These are phyloP conservation scores for Polyploca ridens DNA, from an alignment of 2,888 invertebrate genomes.

Conservation along the genomic window DNA sequence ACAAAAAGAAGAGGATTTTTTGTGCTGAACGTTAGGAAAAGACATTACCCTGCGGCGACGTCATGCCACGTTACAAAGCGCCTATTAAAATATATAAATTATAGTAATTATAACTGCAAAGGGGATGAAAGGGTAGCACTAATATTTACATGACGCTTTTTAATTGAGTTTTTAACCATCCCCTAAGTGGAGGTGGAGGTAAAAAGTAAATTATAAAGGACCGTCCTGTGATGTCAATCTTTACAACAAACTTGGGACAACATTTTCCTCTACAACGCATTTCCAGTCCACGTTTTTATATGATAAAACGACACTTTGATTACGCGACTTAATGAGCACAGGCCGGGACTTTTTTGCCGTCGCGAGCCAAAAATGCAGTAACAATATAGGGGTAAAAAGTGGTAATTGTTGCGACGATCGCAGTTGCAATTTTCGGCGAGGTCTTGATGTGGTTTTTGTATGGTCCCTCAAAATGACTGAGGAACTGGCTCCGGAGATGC, in stretches of 20 bases:
- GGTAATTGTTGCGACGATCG: conserved; percentile 67
- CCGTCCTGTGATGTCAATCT: background rate
- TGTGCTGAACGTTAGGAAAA: no score
- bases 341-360: conserved; percentile 42
- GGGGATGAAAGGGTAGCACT: background rate
- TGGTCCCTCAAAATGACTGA: conserved; percentile 36
- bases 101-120: background rate
- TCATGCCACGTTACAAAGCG: background rate
- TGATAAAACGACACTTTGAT: conserved; percentile 5
- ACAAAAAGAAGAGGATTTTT: no score
- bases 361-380: conserved; percentile 51
- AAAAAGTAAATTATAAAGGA: conserved; percentile 5
- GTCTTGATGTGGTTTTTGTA: conserved; percentile 60
- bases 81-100: background rate
- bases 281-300: background rate
- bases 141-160: conserved; percentile 7
- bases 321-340: background rate
- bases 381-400: conserved; percentile 64
- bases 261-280: conserved; percentile 1
- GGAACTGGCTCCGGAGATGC: conserved; percentile 22
- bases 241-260: background rate
- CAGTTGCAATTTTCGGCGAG: conserved; percentile 63
- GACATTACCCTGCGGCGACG: background rate
- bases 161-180: conserved; percentile 11
- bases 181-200: conserved; percentile 1